Evolutionary conservation across 2,888 invertebrate species (phyloP).

Genomic region (Cantharis lateralis): DNA sequence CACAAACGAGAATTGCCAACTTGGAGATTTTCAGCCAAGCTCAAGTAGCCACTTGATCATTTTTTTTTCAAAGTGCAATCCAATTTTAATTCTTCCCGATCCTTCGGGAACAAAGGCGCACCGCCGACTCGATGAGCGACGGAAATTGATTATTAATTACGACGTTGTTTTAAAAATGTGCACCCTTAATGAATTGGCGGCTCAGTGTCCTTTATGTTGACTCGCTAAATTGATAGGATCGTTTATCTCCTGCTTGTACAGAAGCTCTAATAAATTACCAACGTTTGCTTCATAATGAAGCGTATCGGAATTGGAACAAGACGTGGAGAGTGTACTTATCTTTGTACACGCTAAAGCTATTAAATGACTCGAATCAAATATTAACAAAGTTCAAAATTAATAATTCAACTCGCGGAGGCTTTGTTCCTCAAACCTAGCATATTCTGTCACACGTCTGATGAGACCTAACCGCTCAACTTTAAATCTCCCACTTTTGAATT

Average conservation of each 20-base stretch:
- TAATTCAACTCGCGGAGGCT: no score
- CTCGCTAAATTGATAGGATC: conserved; percentile 20
- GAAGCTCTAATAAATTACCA: conserved; percentile 20
- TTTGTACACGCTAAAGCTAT: background rate
- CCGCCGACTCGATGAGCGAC: background rate
- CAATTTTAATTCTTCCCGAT: background rate
- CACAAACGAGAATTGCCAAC: background rate
- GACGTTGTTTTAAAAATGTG: background rate
- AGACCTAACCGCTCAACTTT: background rate
- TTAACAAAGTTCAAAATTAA: background rate
- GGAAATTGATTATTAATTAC: background rate
- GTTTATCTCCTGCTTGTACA: conserved; percentile 19
- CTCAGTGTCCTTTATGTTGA: conserved; percentile 20
- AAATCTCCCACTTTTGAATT: background rate
- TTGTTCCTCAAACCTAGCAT: background rate
- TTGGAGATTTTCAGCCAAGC: background rate
- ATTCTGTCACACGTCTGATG: background rate
- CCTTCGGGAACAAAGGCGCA: background rate
- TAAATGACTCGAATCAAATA: background rate
- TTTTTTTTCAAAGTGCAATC: background rate
- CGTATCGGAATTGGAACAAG: conserved; percentile 8
- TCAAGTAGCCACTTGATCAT: background rate
- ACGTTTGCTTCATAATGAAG: conserved; percentile 15
- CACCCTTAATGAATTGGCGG: conserved; percentile 13
- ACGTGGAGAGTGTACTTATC: background rate